phyloP scores from a whole-genome alignment of 2,113 vertebrate genomes.

The Bungarus multicinctus region DNA sequence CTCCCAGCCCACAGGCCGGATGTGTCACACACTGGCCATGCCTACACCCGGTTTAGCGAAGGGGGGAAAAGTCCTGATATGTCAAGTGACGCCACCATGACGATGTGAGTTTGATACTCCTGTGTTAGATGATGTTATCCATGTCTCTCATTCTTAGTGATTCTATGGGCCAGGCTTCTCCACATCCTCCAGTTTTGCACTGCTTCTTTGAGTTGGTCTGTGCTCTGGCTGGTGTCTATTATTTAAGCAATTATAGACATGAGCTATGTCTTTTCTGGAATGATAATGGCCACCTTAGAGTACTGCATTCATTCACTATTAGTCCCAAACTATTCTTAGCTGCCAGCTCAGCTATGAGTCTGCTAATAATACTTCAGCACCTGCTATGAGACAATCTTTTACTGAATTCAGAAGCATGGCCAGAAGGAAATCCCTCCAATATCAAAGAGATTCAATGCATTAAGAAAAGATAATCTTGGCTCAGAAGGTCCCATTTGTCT shows the following conservation, averaged over 20 bases:
- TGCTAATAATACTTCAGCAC: not conserved
- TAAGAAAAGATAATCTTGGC: not conserved
- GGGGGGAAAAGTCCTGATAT: too few species aligned
- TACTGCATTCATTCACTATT: constrained; percentile 23
- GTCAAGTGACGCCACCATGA: too few species aligned
- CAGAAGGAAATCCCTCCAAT: constrained; percentile 4
- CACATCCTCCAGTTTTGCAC: not conserved
- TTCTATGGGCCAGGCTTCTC: not conserved
- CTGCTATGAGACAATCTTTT: not conserved
- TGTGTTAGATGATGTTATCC: too few species aligned
- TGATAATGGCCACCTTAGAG: constrained; percentile 29
- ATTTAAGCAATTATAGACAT: constrained; percentile 36
- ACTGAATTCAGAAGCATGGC: not conserved
- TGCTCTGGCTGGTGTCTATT: constrained; percentile 11
- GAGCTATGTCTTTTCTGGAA: constrained; percentile 30
- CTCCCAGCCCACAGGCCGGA: too few species aligned
- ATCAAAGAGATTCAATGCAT: not conserved
- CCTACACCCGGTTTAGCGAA: too few species aligned
- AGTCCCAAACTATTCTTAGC: constrained; percentile 30
- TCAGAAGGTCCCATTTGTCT: not conserved
- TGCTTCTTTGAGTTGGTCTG: not conserved
- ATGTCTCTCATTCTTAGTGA: too few species aligned
- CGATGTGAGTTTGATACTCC: too few species aligned
- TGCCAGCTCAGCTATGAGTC: constrained; percentile 6
- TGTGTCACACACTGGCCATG: too few species aligned